phyloP scores from a whole-genome alignment of 2,113 vertebrate genomes.

The Sceloporus tristichus region DNA sequence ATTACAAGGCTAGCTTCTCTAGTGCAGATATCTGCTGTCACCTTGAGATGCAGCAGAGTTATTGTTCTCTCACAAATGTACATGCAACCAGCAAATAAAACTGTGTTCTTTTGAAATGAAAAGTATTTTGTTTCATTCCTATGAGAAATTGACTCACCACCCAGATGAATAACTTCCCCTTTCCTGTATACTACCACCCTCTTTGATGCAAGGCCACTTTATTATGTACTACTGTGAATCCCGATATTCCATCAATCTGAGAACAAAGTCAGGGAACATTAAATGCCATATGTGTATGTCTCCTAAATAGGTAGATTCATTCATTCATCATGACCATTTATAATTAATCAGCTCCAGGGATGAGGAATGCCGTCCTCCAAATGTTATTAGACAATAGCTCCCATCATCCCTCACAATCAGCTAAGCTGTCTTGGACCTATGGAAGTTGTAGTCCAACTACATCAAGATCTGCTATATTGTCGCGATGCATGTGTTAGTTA shows the following conservation, averaged over 20 bases:
- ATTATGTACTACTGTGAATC: background rate
- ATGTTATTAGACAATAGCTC: background rate
- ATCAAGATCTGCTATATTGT: background rate
- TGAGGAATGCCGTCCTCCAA: background rate
- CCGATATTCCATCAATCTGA: background rate
- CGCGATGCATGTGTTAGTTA: background rate
- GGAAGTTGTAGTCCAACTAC: background rate
- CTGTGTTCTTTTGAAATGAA: background rate
- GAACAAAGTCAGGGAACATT: background rate
- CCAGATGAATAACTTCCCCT: constrained; percentile 1
- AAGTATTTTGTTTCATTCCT: background rate
- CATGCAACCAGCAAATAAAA: background rate
- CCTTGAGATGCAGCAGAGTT: constrained; percentile 4
- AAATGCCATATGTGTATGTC: background rate
- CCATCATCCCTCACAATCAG: background rate
- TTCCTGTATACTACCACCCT: background rate
- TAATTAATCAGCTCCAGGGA: background rate
- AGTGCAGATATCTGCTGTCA: background rate
- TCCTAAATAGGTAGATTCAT: background rate
- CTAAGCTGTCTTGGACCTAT: background rate
- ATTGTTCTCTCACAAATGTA: constrained; percentile 17
- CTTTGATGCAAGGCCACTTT: background rate
- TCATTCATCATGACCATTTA: too few relatives aligned
- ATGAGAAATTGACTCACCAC: background rate
- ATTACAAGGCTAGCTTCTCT: background rate